Evolutionary conservation across 1,140 invertebrate genomes (phyloP).

Genomic region (Gryon sp.): DNA sequence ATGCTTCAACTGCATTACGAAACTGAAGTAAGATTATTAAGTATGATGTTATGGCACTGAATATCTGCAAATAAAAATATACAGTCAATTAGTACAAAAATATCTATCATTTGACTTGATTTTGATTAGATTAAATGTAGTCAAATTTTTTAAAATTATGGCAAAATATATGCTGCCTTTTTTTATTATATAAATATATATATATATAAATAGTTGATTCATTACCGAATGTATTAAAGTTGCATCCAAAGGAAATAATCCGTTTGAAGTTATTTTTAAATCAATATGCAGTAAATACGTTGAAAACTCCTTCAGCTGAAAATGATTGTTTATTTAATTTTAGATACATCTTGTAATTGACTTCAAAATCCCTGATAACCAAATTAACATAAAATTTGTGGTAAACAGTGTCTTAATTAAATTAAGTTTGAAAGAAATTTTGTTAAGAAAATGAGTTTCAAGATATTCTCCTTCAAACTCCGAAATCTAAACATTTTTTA

Average conservation of each 20-base stretch:
- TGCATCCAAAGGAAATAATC: conserved; percentile 77
- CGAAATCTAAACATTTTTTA: no score
- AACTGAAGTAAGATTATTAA: conserved; percentile 77
- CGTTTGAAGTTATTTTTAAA: conserved; percentile 74
- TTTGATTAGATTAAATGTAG: no score
- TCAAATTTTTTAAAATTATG: conserved; percentile 1
- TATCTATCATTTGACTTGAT: no score
- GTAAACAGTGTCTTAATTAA: no score
- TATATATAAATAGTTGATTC: conserved; percentile 23
- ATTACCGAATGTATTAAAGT: conserved; percentile 76
- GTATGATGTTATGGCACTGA: conserved; percentile 73
- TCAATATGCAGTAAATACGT: conserved; percentile 77
- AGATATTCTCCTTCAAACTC: no score
- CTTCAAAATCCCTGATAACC: no score
- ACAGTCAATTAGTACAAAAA: no score
- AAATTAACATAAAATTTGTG: no score
- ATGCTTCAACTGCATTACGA: conserved; percentile 25
- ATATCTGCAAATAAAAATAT: conserved; percentile 65
- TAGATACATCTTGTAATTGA: conserved; percentile 9
- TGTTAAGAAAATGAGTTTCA: no score
- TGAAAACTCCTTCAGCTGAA: conserved; percentile 78
- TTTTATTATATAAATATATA: conserved; percentile 3
- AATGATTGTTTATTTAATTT: no score
- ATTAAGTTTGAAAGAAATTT: no score
- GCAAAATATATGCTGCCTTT: no score